phyloP scores from a whole-genome alignment of 2,797 vertebrate genomes.

The Platyrinchus mystaceus region DNA sequence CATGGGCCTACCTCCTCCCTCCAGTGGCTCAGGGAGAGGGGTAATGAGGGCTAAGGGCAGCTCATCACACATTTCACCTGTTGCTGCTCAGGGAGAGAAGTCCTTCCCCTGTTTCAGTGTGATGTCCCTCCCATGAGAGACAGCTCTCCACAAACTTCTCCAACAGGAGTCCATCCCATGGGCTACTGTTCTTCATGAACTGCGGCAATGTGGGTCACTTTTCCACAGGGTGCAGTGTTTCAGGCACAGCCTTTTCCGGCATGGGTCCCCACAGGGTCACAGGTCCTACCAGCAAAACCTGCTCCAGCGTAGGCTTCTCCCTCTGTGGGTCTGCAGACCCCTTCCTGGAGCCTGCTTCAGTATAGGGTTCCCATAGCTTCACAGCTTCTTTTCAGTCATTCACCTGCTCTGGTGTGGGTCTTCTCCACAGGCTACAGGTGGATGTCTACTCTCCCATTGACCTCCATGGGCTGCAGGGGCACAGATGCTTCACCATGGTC shows the following conservation, averaged over 20 bases:
- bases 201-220: not conserved
- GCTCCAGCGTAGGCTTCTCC: not conserved
- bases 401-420: not conserved
- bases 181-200: not conserved
- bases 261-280: no score
- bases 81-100: not conserved
- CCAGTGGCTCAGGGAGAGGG: not conserved
- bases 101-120: not conserved
- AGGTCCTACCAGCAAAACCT: not conserved
- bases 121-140: not conserved
- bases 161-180: not conserved
- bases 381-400: not conserved
- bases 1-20: not conserved
- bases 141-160: not conserved
- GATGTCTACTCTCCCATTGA: not conserved
- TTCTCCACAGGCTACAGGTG: not conserved
- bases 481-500: not conserved
- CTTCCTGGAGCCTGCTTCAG: not conserved
- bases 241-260: not conserved
- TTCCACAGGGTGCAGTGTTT: fast-evolving
- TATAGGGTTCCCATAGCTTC: not conserved
- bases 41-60: not conserved
- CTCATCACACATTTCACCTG: fast-evolving
- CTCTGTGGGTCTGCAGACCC: not conserved
- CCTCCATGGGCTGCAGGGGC: not conserved